Evolutionary conservation across 2,797 vertebrate species (phyloP).

Genomic region (Labeo calbasu): DNA sequence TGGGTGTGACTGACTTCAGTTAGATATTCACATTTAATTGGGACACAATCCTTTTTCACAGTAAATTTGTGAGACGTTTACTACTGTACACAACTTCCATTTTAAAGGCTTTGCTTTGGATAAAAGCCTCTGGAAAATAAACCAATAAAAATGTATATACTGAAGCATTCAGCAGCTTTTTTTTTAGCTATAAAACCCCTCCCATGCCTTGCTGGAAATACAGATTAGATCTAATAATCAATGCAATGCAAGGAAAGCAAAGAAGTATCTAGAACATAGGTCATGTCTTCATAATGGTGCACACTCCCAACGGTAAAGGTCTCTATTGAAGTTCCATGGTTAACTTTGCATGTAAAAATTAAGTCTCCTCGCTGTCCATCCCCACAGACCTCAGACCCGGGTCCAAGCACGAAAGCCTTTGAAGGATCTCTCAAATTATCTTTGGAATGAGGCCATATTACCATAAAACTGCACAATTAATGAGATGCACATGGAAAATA

Average conservation of each 20-base stretch:
- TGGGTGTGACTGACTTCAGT: not conserved
- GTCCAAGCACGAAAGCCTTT: slow-evolving; percentile 48
- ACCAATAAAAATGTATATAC: slow-evolving; percentile 1
- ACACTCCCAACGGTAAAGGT: slow-evolving; percentile 53
- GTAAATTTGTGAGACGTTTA: not conserved
- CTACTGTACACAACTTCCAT: not conserved
- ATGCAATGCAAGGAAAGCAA: slow-evolving; percentile 28
- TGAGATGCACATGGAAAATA: slow-evolving; percentile 35
- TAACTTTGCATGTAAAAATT: slow-evolving; percentile 58
- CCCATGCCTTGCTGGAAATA: not conserved
- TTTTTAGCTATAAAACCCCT: not conserved
- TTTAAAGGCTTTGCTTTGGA: not conserved
- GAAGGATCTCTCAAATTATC: slow-evolving; percentile 48
- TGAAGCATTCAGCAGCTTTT: not conserved
- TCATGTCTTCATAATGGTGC: slow-evolving; percentile 57
- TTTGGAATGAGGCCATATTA: slow-evolving; percentile 51
- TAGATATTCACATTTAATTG: not conserved
- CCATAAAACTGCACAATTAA: slow-evolving; percentile 51
- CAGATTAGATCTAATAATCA: not conserved
- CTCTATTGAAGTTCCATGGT: slow-evolving; percentile 57
- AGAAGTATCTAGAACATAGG: slow-evolving; percentile 63
- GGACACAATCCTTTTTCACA: not conserved
- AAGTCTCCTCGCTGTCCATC: slow-evolving; percentile 48
- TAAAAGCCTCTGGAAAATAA: slow-evolving; percentile 14
- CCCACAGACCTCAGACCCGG: slow-evolving; percentile 29